Percentiles rank a stretch among this genome's conserved stretches.
Conservation (phyloP, 1,140 invertebrate genomes). For the Apocrypta bakeri region DNA sequence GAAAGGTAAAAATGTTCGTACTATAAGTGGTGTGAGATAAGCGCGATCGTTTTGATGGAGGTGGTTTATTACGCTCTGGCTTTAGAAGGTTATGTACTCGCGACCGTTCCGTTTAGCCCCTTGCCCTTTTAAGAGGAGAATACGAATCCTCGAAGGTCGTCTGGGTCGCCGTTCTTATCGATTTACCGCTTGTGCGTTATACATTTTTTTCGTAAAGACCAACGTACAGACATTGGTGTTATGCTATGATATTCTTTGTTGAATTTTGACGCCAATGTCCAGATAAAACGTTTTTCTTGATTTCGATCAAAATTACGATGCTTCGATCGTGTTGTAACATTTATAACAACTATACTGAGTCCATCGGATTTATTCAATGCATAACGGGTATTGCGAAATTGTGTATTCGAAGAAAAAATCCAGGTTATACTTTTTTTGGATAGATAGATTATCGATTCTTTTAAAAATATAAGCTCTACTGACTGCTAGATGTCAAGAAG, state of each 20-base stretch:
- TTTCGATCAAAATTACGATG: too few species aligned
- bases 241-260: neutral
- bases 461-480: too few species aligned
- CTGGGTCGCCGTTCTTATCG: conserved; percentile 67
- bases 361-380: too few species aligned
- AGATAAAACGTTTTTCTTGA: too few species aligned
- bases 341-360: too few species aligned
- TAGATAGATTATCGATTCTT: too few species aligned
- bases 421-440: too few species aligned
- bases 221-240: neutral
- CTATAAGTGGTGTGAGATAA: neutral
- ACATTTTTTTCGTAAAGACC: neutral
- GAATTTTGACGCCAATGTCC: neutral
- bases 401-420: too few species aligned
- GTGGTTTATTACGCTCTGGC: conserved; percentile 54
- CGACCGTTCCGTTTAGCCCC: conserved; percentile 18
- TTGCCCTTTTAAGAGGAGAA: conserved; percentile 48
- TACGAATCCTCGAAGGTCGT: conserved; percentile 67
- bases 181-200: conserved; percentile 56
- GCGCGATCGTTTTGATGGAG: conserved; percentile 34
- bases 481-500: too few species aligned
- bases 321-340: too few species aligned
- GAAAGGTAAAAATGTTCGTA: neutral
- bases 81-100: conserved; percentile 62
- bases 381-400: too few species aligned